phyloP scores from a whole-genome alignment of 2,888 invertebrate genomes.

The Parochlus steinenii region DNA sequence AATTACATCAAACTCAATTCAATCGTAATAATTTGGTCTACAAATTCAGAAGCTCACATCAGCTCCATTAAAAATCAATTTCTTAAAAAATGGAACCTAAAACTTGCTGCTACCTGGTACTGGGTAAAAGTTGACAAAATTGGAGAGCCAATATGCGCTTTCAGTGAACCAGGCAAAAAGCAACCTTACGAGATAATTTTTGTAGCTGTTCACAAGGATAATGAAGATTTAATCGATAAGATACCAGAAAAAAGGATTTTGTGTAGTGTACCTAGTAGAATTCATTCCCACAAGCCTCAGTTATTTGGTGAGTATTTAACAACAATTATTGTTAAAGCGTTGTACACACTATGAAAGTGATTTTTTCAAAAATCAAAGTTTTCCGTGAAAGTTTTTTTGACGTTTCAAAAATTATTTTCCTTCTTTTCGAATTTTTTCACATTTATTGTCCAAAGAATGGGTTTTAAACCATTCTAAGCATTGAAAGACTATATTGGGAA shows the following conservation, averaged over 20 bases:
- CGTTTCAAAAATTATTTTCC: too few species aligned
- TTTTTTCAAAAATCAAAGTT: too few species aligned
- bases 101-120: constrained; percentile 56
- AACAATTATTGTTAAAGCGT: too few species aligned
- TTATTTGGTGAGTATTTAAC: constrained; percentile 40
- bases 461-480: too few species aligned
- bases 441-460: too few species aligned
- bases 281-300: constrained; percentile 94
- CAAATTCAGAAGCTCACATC: constrained; percentile 61
- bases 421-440: too few species aligned
- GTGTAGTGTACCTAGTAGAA: constrained; percentile 72
- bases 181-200: constrained; percentile 78
- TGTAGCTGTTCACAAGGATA: constrained; percentile 33
- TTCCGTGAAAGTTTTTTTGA: too few species aligned
- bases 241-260: constrained; percentile 23
- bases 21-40: constrained; percentile 80
- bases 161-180: constrained; percentile 50
- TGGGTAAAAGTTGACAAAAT: constrained; percentile 74
- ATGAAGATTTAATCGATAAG: constrained; percentile 31
- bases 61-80: constrained; percentile 49
- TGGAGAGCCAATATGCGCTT: constrained; percentile 50
- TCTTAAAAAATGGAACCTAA: constrained; percentile 63
- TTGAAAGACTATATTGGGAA: too few species aligned
- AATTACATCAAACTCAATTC: constrained; percentile 42
- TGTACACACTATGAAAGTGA: too few species aligned